A percentile compares a stretch with the other conserved stretches of the same genome.
These are phyloP conservation scores for Leptodirus hochenwartii DNA, from an alignment of 2,888 invertebrate species.

Conservation along the genomic window DNA sequence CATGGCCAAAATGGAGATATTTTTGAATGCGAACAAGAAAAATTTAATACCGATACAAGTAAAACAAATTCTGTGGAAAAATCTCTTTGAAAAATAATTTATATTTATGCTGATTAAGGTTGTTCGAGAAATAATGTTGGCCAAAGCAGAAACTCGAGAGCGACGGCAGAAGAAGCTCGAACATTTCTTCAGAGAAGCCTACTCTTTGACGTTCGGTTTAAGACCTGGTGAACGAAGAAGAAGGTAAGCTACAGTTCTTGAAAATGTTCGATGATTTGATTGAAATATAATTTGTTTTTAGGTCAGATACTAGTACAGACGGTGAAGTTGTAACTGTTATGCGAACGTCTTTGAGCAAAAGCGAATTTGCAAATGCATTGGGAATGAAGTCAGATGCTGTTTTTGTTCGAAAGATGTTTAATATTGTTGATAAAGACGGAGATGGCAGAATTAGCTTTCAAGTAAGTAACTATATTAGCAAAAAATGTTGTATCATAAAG, in stretches of 20 bases:
- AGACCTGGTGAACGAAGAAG: conserved; percentile 69
- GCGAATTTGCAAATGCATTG: conserved; percentile 86
- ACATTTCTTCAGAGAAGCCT: conserved; percentile 92
- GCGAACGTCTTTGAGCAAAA: conserved; percentile 78
- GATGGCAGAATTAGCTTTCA: conserved; percentile 89
- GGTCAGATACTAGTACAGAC: conserved; percentile 51
- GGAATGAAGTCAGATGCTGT: conserved; percentile 92
- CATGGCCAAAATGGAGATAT: conserved; percentile 69
- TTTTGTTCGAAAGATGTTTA: conserved; percentile 94
- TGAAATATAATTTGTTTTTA: too few species aligned
- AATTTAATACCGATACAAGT: conserved; percentile 55
- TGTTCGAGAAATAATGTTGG: conserved; percentile 71
- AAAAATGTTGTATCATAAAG: too few species aligned
- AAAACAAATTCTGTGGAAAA: conserved; percentile 13
- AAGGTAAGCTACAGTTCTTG: too few species aligned
- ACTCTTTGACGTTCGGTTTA: conserved; percentile 80
- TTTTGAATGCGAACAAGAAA: conserved; percentile 67
- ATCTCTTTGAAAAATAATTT: neutral
- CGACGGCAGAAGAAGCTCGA: conserved; percentile 82
- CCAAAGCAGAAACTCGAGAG: conserved; percentile 85
- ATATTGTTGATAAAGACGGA: conserved; percentile 86
- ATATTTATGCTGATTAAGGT: conserved; percentile 26
- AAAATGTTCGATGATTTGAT: too few species aligned
- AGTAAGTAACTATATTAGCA: conserved; percentile 25
- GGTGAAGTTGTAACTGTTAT: conserved; percentile 84